Base-by-base conservation (phyloP, 2,888 invertebrate genomes). In the Aleiodes alternator region DNA sequence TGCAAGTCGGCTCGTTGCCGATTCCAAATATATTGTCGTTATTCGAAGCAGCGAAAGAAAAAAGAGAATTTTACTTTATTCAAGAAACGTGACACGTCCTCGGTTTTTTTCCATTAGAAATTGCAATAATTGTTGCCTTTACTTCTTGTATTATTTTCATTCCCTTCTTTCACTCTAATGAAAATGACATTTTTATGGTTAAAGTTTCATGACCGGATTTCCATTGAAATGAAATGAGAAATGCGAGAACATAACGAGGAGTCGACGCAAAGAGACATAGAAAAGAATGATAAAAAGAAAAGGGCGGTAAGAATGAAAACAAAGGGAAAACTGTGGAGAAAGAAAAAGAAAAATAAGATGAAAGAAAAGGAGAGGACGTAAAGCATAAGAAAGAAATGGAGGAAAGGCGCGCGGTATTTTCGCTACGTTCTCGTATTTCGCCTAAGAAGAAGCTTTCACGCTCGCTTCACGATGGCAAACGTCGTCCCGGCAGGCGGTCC, bases 381-480 rank as follows among this genome's bases (percentile, higher is more conserved):
- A 43, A 43, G 43, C 31, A 50, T 16, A 9, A 34, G 68, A 64
- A 72, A 31, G 38, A 56, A 55, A 69, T 66, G 61, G 59, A 12
- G 29, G 72, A 59, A 55, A 31, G 12, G 11, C 64, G 43, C 56
- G 66, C 38, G 59, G 72, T 48, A 69, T 16, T 48, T 48, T 55
- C 23, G 38, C 72, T 76, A 74, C 72, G 73, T 64, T 80, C 78
- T 80, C 77, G 80, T 79, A 78, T 79, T 79, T 79, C 77, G 78
- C 70, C 75, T 80, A 79, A 80, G 79, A 80, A 80, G 80, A 79
- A 75, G 78, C 77, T 79, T 80, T 80, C 80, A 79, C 80, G 80
- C 79, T 80, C 78, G 79, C 78, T 80, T 79, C 77, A 80, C 73
- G 79, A 79, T 69, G 76, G 72, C 78, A 76, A 77, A 64, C 76